Evolutionary conservation across 2,888 invertebrate species (phyloP).

Genomic region (Netelia virgata): DNA sequence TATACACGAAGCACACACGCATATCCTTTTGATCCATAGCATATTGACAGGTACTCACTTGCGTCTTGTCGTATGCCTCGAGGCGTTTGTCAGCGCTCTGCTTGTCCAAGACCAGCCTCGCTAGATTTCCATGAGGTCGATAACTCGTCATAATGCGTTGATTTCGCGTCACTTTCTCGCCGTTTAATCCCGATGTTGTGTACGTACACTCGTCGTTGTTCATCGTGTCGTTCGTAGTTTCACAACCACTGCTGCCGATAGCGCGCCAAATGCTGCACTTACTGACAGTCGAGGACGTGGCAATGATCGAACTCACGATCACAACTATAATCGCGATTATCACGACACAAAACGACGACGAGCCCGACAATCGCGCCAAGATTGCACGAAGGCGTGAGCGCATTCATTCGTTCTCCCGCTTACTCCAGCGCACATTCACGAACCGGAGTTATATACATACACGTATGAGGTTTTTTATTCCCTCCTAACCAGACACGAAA

Average conservation of each 20-base stretch:
- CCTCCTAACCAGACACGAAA: constrained; percentile 24
- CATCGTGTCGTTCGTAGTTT: constrained; percentile 28
- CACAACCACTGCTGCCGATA: constrained; percentile 43
- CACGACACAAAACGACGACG: constrained; percentile 9
- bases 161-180: constrained; percentile 59
- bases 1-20: background rate
- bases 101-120: constrained; percentile 90
- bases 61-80: constrained; percentile 88
- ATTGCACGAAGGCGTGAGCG: constrained; percentile 15
- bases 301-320: constrained; percentile 22
- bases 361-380: constrained; percentile 15
- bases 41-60: constrained; percentile 86
- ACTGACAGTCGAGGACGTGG: constrained; percentile 58
- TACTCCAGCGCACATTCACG: constrained; percentile 41
- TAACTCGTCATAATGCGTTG: constrained; percentile 82
- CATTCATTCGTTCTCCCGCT: constrained; percentile 50
- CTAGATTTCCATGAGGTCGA: constrained; percentile 90
- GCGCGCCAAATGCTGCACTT: constrained; percentile 64
- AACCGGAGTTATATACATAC: background rate
- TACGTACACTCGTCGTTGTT: constrained; percentile 33
- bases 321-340: constrained; percentile 20
- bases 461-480: constrained; percentile 21
- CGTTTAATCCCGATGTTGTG: constrained; percentile 65
- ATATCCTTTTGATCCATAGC: background rate
- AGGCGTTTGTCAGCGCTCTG: constrained; percentile 90